Percentiles rank a stretch among this genome's conserved stretches.
These are phyloP conservation scores for Notothenia rossii DNA, from an alignment of 2,113 vertebrate species.

Conservation along the genomic window DNA sequence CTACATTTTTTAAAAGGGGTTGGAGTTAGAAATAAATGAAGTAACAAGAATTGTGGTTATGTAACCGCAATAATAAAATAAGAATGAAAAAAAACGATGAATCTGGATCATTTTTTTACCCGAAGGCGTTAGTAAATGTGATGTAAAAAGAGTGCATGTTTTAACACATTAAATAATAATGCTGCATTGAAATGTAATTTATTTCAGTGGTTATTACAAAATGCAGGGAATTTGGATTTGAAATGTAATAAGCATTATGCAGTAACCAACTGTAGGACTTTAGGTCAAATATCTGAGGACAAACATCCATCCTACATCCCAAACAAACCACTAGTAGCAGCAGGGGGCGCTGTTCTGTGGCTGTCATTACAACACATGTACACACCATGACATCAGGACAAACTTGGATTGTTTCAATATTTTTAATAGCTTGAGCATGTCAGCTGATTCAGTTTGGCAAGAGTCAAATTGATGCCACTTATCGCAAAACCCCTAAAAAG, in stretches of 20 bases:
- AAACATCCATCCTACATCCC: too few relatives aligned
- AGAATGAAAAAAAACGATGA: neutral
- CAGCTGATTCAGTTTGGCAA: slow-evolving; percentile 65
- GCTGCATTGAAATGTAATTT: too few relatives aligned
- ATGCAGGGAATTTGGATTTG: too few relatives aligned
- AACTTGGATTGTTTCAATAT: slow-evolving; percentile 39
- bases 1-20: neutral
- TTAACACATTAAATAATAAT: too few relatives aligned
- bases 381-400: neutral
- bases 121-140: too few relatives aligned
- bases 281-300: too few relatives aligned
- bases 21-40: neutral
- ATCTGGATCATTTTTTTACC: too few relatives aligned
- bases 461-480: slow-evolving; percentile 45
- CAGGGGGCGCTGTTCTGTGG: neutral
- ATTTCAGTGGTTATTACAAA: too few relatives aligned
- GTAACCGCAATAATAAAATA: neutral
- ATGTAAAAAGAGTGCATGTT: too few relatives aligned
- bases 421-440: slow-evolving; percentile 75
- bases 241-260: too few relatives aligned
- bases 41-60: neutral
- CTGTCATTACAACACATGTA: neutral
- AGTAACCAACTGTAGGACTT: too few relatives aligned
- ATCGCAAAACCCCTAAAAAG: slow-evolving; percentile 37
- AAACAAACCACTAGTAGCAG: neutral